Evolutionary conservation across 1,140 invertebrate genomes (phyloP).

Genomic region (Harlomillsia oculata): DNA sequence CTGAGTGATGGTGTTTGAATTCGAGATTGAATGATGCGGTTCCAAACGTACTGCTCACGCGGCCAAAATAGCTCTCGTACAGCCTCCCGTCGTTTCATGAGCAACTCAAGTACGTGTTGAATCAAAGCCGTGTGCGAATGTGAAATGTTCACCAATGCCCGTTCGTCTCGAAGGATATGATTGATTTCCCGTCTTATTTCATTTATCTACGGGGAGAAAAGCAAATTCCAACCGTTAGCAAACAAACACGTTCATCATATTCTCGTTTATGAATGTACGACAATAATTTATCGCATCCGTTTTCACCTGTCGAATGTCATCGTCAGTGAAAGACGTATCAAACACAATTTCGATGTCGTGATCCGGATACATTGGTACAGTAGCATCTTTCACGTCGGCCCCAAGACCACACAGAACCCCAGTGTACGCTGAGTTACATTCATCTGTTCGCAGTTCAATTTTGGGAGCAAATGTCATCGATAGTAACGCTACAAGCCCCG

Average conservation of each 20-base stretch:
- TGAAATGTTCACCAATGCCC: constrained; percentile 4
- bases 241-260: neutral
- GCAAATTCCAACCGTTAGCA: neutral
- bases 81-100: constrained; percentile 11
- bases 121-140: constrained; percentile 8
- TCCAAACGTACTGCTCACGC: constrained; percentile 28
- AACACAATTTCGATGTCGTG: constrained; percentile 73
- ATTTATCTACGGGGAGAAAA: constrained; percentile 46
- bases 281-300: neutral
- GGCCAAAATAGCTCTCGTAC: constrained; percentile 26
- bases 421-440: constrained; percentile 50
- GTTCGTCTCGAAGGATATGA: constrained; percentile 38
- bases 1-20: neutral
- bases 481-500: constrained; percentile 64
- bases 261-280: neutral
- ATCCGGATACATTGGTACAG: constrained; percentile 52
- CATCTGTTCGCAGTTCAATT: constrained; percentile 58
- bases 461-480: constrained; percentile 68
- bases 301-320: constrained; percentile 54
- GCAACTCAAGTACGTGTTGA: constrained; percentile 15
- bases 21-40: neutral
- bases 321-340: constrained; percentile 56
- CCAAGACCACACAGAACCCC: constrained; percentile 77
- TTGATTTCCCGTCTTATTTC: constrained; percentile 53
- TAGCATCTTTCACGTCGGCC: constrained; percentile 43